Evolutionary conservation across 2,797 vertebrate genomes (phyloP), one percentile per base, ranked within the genome.

Genomic region (Hypotaenidia philippensis): DNA sequence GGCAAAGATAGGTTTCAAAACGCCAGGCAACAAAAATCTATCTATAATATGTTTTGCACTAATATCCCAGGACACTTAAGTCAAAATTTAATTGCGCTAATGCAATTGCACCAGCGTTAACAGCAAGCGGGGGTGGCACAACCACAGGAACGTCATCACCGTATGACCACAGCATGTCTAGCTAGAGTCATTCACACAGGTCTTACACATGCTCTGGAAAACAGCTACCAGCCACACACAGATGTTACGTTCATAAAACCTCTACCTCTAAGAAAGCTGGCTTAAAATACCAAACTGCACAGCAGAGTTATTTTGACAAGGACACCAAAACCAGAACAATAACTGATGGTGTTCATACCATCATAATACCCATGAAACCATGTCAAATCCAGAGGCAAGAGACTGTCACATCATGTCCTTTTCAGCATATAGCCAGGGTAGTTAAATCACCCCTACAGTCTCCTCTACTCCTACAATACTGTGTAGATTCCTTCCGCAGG

Each of bases 371-470:
- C 26, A 7, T 26, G 22, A 63, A 64, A 80, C 9, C 7, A 14
- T 2, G 23, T 23, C n/a, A 45, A 31, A 52, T 34, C 21, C 20
- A 25, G 29, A 69, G 32, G 45, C 16, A 57, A 40, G 49, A n/a
- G 19, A 44, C 13, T 27, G 44, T 29, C 18, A 26, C 19, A 7
- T n/a, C 10, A 59, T 0, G 0, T n/a, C n/a, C n/a, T n/a, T n/a
- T n/a, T 36, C 53, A 36, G 47, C 2, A 0, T 7, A 4, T 4
- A 75, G n/a, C 14, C 68, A 61, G 26, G 31, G 20, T 38, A 50
- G 49, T 2, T 56, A 44, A n/a, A 55, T 36, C 17, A 36, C 64
- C 32, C 52, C 25, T 23, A 29, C 4, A 40, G 6, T 22, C 16
- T 36, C 59, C 31, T 40, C 47, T 25, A 9, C 40, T 38, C 34